Base-by-base conservation (phyloP, 2,888 invertebrate genomes). In the Cerceris rybyensis region DNA sequence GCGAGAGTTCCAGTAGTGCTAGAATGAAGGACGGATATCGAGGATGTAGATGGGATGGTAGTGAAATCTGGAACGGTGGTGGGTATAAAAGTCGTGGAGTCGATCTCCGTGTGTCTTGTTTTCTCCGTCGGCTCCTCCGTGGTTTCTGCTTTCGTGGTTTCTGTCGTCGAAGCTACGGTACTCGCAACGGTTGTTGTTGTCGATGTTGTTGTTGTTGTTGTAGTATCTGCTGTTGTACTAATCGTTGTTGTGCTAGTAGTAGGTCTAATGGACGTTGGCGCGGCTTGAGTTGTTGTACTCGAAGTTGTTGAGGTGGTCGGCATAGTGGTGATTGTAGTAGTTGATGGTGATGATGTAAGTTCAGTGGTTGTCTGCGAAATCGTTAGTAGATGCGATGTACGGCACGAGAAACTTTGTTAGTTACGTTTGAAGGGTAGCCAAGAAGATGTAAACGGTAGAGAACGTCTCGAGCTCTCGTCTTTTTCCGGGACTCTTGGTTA, bases 351-450 rank as follows among this genome's bases (percentile, higher is more conserved):
- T 69, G 88, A 75, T 69, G 86, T 86, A 75, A 88, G 78, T 76
- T 86, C 80, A 80, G 86, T 84, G 63, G 85, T 81, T 85, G 92
- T 92, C 92, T 92, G 91, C 86, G 92, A 90, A 92, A 92, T 90
- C 88, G 92, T 92, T 92, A 92, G 92, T 92, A 90, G 87, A 90
- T 91, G 92, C 92, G 90, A 87, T 90, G 91, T 90, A 90, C 88
- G 88, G 88, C 89, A 89, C 85, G 88, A 87, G 82, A 88, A 85
- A 87, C 81, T 86, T 87, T 74, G 91, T 91, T 92, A 91, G 91
- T 92, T 89, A 90, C 88, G 84, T 80, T 85, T 75, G 61, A 77
- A 72, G 58, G 59, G 65, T 70, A 69, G 64, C 59, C 57, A 43
- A 84, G 71, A 68, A 84, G 69, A 74, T 73, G 83, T 75, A 74